Base-by-base conservation (phyloP, 2,113 vertebrate species). In the Apteryx mantelli region DNA sequence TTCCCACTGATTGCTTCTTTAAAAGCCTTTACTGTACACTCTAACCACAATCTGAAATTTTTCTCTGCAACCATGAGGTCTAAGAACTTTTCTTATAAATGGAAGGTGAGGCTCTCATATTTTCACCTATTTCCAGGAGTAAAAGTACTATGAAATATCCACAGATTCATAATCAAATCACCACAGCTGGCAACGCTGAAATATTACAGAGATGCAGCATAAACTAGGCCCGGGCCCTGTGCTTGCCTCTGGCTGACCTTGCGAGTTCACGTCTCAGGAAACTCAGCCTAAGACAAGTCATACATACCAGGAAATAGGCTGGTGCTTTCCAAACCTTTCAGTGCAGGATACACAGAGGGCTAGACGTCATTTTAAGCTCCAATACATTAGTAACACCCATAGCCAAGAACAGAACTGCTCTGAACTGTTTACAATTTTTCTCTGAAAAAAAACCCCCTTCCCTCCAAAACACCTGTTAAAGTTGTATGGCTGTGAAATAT, bases 41-140 rank as follows among this genome's bases (percentile, higher is more conserved):
- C n/a, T 38, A 64, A 55, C 6, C 14, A 32, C 28, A 73, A 17
- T 40, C 38, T 73, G 63, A 87, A 95, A 60, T 30, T 18, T 82
- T 58, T 66, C 30, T 58, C 40, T 86, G 32, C 26, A 64, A 5
- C 26, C 26, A 77, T 0, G 0, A 91, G 55, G 36, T 61, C 48
- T 34, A 69, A 58, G 42, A 81, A 65, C 13, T 84, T 74, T 12
- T 73, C 82, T 70, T 46, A 34, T 52, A 53, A 56, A 75, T 25
- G n/a, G 42, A 88, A 82, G 36, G 40, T 63, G 25, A 82, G 13
- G 22, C 17, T 77, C 69, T 78, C 2, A 5, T 10, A 56, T 78
- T 89, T 86, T 61, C 42, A 48, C 55, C 3, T 73, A 52, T 76
- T 87, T 94, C 56, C 58, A 91, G 65, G 71, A 93, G 89, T 10